Evolutionary conservation across 2,888 invertebrate species (phyloP).

Genomic region (Polyommatus iphigenia): DNA sequence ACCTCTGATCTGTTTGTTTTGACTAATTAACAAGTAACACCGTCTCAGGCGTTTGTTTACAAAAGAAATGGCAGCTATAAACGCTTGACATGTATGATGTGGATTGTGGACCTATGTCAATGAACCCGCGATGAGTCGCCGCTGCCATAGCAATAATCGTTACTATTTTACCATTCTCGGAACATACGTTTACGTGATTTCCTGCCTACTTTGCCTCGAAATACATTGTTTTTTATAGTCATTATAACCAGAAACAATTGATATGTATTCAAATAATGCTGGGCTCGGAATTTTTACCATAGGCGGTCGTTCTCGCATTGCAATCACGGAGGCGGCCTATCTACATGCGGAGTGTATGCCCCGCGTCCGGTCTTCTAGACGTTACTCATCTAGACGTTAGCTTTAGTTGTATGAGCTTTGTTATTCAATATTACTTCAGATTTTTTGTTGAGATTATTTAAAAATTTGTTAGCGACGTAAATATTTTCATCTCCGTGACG

Average conservation of each 20-base stretch:
- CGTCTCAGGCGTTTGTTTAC: constrained; percentile 27
- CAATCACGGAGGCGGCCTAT: constrained; percentile 63
- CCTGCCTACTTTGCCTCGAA: constrained; percentile 59
- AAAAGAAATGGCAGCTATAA: constrained; percentile 28
- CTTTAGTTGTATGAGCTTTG: constrained; percentile 6
- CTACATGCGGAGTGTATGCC: constrained; percentile 68
- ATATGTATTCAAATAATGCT: constrained; percentile 67
- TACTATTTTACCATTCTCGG: constrained; percentile 59
- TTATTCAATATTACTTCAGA: background rate
- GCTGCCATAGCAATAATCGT: constrained; percentile 42
- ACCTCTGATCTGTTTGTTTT: background rate
- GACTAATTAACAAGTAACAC: constrained; percentile 20
- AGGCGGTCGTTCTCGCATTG: constrained; percentile 70
- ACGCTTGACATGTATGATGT: constrained; percentile 32
- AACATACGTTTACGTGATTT: constrained; percentile 68
- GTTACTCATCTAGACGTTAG: constrained; percentile 66
- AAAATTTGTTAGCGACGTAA: background rate
- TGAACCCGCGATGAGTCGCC: constrained; percentile 40
- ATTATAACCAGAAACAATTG: constrained; percentile 68
- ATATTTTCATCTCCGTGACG: background rate
- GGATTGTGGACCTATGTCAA: constrained; percentile 40
- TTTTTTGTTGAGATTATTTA: background rate
- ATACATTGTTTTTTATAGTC: constrained; percentile 62
- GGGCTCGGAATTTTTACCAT: constrained; percentile 75
- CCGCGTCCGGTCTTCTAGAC: constrained; percentile 76